Conservation (phyloP, 2,888 invertebrate species). For the Metacarcinus magister region DNA sequence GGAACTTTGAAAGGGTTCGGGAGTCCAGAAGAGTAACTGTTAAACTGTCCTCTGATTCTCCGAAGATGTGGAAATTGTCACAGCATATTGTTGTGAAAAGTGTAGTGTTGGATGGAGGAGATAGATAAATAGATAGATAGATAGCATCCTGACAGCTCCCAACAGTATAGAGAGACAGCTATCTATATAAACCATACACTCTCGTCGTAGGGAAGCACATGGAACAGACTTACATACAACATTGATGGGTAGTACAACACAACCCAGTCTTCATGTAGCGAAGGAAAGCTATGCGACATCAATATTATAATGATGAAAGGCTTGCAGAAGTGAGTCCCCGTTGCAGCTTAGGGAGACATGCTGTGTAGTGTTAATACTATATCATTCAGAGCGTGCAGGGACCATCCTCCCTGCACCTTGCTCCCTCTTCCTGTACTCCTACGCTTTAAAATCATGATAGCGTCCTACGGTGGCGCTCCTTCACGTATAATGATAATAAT, state of each 20-base stretch:
- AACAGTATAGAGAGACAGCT: not conserved
- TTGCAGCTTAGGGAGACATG: not conserved
- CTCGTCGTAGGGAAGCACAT: no score
- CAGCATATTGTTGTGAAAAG: slow-evolving; percentile 41
- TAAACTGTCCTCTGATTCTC: not conserved
- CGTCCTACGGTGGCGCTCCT: not conserved
- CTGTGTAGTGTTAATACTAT: not conserved
- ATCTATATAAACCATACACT: not conserved
- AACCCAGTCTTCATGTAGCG: no score
- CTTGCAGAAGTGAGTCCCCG: no score
- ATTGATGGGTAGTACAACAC: no score
- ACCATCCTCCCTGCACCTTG: not conserved
- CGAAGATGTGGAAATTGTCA: not conserved
- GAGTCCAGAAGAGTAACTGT: not conserved
- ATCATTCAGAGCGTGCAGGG: not conserved
- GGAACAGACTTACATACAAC: no score
- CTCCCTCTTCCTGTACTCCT: slow-evolving; percentile 13
- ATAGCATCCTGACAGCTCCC: not conserved
- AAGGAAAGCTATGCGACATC: no score
- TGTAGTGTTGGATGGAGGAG: not conserved
- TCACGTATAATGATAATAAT: not conserved
- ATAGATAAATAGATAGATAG: not conserved
- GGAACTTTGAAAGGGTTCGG: not conserved
- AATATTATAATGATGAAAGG: no score
- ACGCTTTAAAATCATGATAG: not conserved